Evolutionary conservation across 2,888 invertebrate genomes (phyloP).

Genomic region (Rhimphoctona megacephalus): DNA sequence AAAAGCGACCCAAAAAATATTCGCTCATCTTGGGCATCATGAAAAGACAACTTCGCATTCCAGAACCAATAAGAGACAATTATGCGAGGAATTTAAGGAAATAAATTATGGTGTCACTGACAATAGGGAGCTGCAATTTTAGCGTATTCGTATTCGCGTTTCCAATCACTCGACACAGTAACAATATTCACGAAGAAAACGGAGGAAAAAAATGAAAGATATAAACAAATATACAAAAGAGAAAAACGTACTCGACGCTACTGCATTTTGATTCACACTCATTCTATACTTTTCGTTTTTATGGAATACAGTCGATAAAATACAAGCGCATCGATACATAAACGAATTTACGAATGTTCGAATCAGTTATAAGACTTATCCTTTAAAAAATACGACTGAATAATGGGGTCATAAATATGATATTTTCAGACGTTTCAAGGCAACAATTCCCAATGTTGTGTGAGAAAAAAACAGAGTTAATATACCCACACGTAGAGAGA

Average conservation of each 20-base stretch:
- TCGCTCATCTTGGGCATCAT: neutral
- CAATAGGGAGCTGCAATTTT: neutral
- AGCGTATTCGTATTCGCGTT: too few species aligned
- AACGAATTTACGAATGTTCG: neutral
- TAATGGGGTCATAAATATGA: constrained; percentile 7
- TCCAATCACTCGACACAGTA: neutral
- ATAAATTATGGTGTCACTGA: neutral
- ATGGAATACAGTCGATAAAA: neutral
- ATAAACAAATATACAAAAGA: constrained; percentile 6
- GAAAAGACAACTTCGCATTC: too few species aligned
- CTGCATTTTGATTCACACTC: constrained; percentile 24
- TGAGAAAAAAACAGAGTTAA: neutral
- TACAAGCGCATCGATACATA: neutral
- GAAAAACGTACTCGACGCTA: constrained; percentile 36
- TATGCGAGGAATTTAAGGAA: neutral
- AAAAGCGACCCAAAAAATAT: too few species aligned
- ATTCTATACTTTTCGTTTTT: neutral
- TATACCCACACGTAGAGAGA: constrained; percentile 8
- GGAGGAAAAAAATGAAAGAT: neutral
- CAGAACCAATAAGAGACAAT: too few species aligned
- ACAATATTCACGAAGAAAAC: neutral
- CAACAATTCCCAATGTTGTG: constrained; percentile 12
- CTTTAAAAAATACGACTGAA: constrained; percentile 7
- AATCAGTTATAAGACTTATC: constrained; percentile 28
- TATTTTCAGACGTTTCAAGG: neutral